Base-by-base conservation (phyloP, 2,888 invertebrate genomes). In the Thalpophila matura region DNA sequence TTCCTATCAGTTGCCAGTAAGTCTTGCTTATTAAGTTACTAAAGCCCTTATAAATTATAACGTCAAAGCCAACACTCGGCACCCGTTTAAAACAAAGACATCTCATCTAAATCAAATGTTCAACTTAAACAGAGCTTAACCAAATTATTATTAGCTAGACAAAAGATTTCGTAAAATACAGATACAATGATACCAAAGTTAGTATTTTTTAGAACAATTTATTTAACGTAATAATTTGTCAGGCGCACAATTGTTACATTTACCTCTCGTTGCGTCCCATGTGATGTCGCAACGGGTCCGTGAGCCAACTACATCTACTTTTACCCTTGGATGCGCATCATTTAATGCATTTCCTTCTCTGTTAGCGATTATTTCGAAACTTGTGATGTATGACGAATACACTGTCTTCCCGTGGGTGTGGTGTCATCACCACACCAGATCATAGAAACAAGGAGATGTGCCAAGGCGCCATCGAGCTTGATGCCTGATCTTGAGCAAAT, bases 301-400 rank as follows among this genome's bases (percentile, higher is more conserved):
- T n/a, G 43, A 22, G 71, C 76, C 76, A 75, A 75, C 26, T 16
- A 22, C n/a, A 40, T n/a, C n/a, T 33, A 54, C 71, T 53, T 40
- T 57, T 62, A 62, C 76, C 53, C 40, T 2, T 62, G 62, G 35
- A 9, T 10, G 18, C n/a, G 6, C 24, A 40, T 31, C 37, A 40
- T 16, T n/a, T 7, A 29, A 57, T 61, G 27, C 45, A 57, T 71
- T 71, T 71, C 62, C 71, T 40, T 50, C 38, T 57, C 42, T 26
- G 51, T 70, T 71, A 62, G 45, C 24, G 4, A 49, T 57, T 54
- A 61, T 54, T 71, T 57, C 40, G 9, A 46, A 46, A 62, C 46
- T 45, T 42, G 38, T 46, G 49, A 69, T 7, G 37, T 18, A n/a
- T 64, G 18, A 38, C 24, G 12, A 20, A 68, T 6, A 59, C 29